Evolutionary conservation across 2,113 vertebrate species (phyloP).

Genomic region (Nothocercus nigrocapillus): DNA sequence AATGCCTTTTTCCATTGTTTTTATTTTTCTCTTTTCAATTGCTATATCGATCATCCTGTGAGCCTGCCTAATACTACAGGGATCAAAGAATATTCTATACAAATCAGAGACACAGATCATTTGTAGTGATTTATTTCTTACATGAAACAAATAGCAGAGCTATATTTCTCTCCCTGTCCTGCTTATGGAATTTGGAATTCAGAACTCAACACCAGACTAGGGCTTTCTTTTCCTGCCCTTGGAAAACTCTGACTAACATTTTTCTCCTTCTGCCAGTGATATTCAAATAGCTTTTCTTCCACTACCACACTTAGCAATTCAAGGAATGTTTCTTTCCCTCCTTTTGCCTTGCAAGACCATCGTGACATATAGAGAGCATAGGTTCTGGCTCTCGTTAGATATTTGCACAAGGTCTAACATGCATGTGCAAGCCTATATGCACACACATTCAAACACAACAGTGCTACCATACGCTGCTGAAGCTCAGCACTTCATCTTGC

Average conservation of each 20-base stretch:
- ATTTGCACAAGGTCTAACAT: background rate
- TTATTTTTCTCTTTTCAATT: background rate
- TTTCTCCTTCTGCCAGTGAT: background rate
- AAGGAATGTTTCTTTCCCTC: background rate
- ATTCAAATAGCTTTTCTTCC: background rate
- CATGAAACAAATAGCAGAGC: background rate
- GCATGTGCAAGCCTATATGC: background rate
- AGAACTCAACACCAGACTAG: background rate
- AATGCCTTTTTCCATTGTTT: background rate
- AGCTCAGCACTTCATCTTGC: background rate
- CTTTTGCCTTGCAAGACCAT: background rate
- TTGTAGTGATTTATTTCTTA: background rate
- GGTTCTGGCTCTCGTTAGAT: background rate
- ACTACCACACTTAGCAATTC: background rate
- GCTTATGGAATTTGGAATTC: background rate
- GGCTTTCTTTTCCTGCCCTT: background rate
- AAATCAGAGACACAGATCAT: background rate
- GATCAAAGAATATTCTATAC: background rate
- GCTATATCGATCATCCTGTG: background rate
- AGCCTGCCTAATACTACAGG: background rate
- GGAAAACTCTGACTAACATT: background rate
- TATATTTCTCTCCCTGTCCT: background rate
- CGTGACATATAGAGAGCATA: background rate
- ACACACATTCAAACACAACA: accelerated
- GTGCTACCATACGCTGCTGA: background rate